Evolutionary conservation across 2,888 invertebrate genomes (phyloP).

Genomic region (Autographa gamma): DNA sequence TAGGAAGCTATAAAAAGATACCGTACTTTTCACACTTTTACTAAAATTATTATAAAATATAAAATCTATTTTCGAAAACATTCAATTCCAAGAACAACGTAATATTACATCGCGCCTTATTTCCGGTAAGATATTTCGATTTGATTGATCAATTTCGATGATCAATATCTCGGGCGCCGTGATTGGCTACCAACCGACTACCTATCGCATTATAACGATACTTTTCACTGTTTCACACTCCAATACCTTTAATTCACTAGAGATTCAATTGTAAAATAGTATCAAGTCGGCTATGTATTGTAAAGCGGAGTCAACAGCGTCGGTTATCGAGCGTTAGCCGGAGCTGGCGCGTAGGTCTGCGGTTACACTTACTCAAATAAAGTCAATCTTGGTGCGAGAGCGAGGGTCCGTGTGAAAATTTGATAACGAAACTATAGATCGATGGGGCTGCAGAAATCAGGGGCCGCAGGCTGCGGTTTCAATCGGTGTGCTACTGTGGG

Average conservation of each 20-base stretch:
- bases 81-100: slow-evolving; percentile 78
- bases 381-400: slow-evolving; percentile 84
- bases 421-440: slow-evolving; percentile 88
- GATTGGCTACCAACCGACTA: slow-evolving; percentile 84
- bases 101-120: slow-evolving; percentile 85
- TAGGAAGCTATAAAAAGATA: slow-evolving; percentile 15
- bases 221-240: slow-evolving; percentile 77
- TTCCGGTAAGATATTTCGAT: slow-evolving; percentile 86
- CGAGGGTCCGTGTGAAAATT: slow-evolving; percentile 87
- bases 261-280: slow-evolving; percentile 64
- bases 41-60: slow-evolving; percentile 50
- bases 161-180: slow-evolving; percentile 85
- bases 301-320: slow-evolving; percentile 69
- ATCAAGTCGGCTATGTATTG: slow-evolving; percentile 71
- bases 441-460: slow-evolving; percentile 85
- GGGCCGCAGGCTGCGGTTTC: slow-evolving; percentile 84
- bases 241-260: slow-evolving; percentile 71
- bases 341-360: slow-evolving; percentile 76
- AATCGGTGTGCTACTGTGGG: slow-evolving; percentile 86
- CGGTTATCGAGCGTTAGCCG: slow-evolving; percentile 61
- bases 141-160: slow-evolving; percentile 88
- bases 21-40: slow-evolving; percentile 53
- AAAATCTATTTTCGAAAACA: slow-evolving; percentile 71
- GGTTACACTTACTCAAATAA: slow-evolving; percentile 88
- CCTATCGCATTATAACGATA: slow-evolving; percentile 68